Conservation (phyloP, 2,113 vertebrate species). For the Anarhynchus alexandrinus region DNA sequence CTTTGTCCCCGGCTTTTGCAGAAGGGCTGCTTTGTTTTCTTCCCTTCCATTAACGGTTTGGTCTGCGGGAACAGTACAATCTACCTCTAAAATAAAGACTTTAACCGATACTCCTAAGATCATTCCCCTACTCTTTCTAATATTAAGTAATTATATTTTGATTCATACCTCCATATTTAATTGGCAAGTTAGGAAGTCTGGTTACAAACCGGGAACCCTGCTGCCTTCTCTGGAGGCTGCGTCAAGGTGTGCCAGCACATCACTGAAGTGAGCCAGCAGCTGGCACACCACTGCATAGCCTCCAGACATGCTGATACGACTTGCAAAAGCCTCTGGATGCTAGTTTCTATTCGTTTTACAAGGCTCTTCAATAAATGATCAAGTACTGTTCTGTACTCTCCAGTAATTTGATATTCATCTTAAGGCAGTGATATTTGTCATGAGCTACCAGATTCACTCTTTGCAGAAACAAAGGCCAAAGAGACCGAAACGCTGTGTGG, state of each 20-base stretch:
- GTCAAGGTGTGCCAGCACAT: constrained; percentile 18
- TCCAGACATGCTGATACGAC: neutral
- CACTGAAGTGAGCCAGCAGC: neutral
- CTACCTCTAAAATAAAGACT: neutral
- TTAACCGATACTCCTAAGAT: neutral
- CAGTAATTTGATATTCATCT: neutral
- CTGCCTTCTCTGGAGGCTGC: neutral
- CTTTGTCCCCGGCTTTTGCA: neutral
- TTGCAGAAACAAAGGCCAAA: neutral
- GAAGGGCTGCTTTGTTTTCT: neutral
- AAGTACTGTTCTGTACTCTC: neutral
- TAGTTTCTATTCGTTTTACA: neutral
- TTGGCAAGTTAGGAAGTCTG: neutral
- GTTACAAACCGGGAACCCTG: neutral
- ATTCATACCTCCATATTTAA: neutral
- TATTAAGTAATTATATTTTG: constrained; percentile 3
- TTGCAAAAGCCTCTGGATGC: neutral
- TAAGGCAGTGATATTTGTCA: neutral
- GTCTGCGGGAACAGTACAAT: neutral
- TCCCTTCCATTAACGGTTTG: neutral
- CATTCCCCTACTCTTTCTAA: neutral
- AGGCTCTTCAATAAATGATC: constrained; percentile 8
- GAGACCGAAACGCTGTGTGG: neutral
- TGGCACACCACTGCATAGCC: neutral
- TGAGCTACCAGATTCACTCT: neutral